These are phyloP conservation scores for Polymixis flavicincta DNA, from an alignment of 2,888 invertebrate genomes.

Conservation along the genomic window DNA sequence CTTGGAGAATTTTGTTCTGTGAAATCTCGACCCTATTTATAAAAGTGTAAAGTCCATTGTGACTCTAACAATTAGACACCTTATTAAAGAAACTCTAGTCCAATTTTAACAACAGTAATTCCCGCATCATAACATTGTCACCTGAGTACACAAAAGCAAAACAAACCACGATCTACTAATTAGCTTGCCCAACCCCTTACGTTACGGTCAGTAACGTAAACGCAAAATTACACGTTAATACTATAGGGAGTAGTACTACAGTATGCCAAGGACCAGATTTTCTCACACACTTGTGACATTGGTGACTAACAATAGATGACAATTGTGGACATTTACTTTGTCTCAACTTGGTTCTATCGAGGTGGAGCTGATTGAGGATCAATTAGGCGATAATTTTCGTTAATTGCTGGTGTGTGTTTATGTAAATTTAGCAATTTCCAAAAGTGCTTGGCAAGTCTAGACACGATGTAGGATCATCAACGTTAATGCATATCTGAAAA, in stretches of 20 bases:
- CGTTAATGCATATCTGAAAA: not conserved
- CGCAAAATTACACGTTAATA: conserved; percentile 52
- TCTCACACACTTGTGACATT: conserved; percentile 62
- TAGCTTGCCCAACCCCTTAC: conserved; percentile 46
- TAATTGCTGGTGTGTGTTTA: conserved; percentile 17
- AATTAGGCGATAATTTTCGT: conserved; percentile 36
- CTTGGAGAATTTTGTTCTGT: not conserved
- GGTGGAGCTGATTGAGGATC: conserved; percentile 33
- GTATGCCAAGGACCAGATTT: conserved; percentile 61
- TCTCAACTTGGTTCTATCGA: conserved; percentile 35
- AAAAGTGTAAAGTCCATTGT: not conserved
- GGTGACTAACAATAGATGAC: conserved; percentile 53
- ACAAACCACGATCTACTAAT: conserved; percentile 39
- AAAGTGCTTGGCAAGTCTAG: not conserved
- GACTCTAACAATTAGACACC: not conserved
- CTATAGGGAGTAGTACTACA: conserved; percentile 18
- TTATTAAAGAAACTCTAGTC: not conserved
- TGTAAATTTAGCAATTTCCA: conserved; percentile 5
- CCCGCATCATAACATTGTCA: conserved; percentile 30
- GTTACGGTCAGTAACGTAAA: conserved; percentile 44
- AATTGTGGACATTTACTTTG: conserved; percentile 43
- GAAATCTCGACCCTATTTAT: not conserved
- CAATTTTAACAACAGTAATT: not conserved
- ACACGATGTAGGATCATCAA: too few species aligned
- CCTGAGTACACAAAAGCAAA: conserved; percentile 13